A percentile compares a stretch with the other conserved stretches of the same genome.
These are phyloP conservation scores for Apodemia zela DNA, from an alignment of 2,888 invertebrate species.

Conservation along the genomic window DNA sequence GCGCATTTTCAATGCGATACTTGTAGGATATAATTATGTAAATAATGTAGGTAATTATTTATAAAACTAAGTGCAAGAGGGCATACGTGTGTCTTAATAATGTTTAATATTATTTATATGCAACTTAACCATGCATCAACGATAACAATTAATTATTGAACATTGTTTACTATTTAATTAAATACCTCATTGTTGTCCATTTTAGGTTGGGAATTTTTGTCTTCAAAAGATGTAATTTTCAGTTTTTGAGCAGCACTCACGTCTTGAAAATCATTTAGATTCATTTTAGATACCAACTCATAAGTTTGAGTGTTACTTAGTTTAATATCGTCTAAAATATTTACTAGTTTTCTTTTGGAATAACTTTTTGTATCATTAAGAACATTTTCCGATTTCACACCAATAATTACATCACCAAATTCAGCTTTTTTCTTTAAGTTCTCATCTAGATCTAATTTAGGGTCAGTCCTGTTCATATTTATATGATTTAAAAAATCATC, in stretches of 20 bases:
- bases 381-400: constrained; percentile 35
- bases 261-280: constrained; percentile 43
- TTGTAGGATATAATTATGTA: too few relatives aligned
- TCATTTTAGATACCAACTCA: constrained; percentile 49
- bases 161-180: too few relatives aligned
- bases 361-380: constrained; percentile 39
- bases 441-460: constrained; percentile 21
- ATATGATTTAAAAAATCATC: constrained; percentile 31
- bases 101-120: too few relatives aligned
- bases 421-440: constrained; percentile 26
- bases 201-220: not conserved
- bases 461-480: constrained; percentile 30
- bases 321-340: constrained; percentile 59
- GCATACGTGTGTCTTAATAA: too few relatives aligned
- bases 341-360: constrained; percentile 58
- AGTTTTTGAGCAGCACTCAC: constrained; percentile 34
- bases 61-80: too few relatives aligned
- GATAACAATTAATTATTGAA: too few relatives aligned
- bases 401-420: constrained; percentile 30
- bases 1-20: too few relatives aligned
- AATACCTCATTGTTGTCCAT: not conserved
- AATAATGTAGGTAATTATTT: too few relatives aligned
- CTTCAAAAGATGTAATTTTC: not conserved
- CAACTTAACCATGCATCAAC: too few relatives aligned
- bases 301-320: constrained; percentile 47